A percentile compares a stretch with the other conserved stretches of the same genome.
These are phyloP conservation scores for Amphiprion clarkii DNA, from an alignment of 2,797 vertebrate genomes.

Conservation along the genomic window DNA sequence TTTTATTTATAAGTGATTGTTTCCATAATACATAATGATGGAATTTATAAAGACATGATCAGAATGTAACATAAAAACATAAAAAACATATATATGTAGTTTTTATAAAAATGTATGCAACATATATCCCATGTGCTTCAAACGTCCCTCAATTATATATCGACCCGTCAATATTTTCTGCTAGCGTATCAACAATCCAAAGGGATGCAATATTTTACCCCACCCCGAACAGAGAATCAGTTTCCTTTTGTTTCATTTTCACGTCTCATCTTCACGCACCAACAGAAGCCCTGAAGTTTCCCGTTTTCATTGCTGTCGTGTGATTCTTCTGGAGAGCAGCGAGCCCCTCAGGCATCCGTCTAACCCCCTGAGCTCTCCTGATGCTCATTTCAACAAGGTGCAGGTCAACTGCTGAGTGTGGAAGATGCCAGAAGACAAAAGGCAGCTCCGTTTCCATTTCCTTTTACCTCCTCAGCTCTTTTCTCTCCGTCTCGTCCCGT, in stretches of 20 bases:
- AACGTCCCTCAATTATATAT: too few relatives aligned
- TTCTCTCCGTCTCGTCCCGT: neutral
- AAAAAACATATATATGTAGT: too few relatives aligned
- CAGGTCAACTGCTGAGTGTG: conserved; percentile 13
- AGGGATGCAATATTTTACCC: too few relatives aligned
- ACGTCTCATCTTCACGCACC: conserved; percentile 8
- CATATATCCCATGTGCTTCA: too few relatives aligned
- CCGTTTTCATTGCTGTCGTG: neutral
- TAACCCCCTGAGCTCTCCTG: conserved; percentile 17
- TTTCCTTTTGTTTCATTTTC: neutral
- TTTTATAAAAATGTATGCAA: too few relatives aligned
- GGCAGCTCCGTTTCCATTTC: neutral
- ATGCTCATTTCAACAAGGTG: conserved; percentile 27
- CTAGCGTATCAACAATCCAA: too few relatives aligned
- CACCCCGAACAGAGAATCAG: too few relatives aligned
- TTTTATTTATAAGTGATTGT: too few relatives aligned
- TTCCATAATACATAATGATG: too few relatives aligned
- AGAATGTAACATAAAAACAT: too few relatives aligned
- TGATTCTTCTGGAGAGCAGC: conserved; percentile 3
- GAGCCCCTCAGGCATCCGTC: conserved; percentile 17
- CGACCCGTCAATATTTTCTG: too few relatives aligned
- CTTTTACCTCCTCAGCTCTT: neutral
- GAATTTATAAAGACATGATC: too few relatives aligned
- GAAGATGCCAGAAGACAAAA: conserved; percentile 18
- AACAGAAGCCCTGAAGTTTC: conserved; percentile 9